These are phyloP conservation scores for Anoura caudifer DNA, from an alignment of 2,113 vertebrate species.

Conservation along the genomic window DNA sequence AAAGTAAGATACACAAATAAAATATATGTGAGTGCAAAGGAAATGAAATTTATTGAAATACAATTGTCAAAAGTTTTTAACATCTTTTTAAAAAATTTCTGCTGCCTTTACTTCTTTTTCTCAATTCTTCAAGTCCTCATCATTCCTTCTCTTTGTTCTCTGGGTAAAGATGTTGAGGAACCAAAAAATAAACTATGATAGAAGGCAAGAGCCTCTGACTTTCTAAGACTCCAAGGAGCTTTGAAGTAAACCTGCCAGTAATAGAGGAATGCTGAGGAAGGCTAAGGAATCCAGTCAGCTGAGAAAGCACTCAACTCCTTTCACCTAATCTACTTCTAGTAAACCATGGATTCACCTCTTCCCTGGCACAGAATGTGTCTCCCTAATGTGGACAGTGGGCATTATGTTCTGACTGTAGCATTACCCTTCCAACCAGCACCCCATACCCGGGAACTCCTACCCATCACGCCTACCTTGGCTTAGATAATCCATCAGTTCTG, in stretches of 20 bases:
- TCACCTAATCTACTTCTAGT: background rate
- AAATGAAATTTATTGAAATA: background rate
- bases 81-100: background rate
- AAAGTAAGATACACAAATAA: conserved; percentile 1
- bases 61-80: background rate
- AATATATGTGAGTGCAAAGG: background rate
- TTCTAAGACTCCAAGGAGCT: background rate
- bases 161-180: background rate
- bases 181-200: background rate
- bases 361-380: background rate
- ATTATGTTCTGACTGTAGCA: background rate
- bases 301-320: background rate
- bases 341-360: background rate
- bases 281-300: background rate
- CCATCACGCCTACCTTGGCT: background rate
- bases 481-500: background rate
- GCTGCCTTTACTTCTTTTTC: background rate
- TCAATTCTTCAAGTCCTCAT: background rate
- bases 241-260: background rate
- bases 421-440: background rate
- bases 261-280: background rate
- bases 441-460: background rate
- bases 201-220: background rate
- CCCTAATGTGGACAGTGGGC: background rate
- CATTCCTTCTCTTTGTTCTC: background rate